phyloP scores from a whole-genome alignment of 2,113 vertebrate species.

The Stegastes partitus region DNA sequence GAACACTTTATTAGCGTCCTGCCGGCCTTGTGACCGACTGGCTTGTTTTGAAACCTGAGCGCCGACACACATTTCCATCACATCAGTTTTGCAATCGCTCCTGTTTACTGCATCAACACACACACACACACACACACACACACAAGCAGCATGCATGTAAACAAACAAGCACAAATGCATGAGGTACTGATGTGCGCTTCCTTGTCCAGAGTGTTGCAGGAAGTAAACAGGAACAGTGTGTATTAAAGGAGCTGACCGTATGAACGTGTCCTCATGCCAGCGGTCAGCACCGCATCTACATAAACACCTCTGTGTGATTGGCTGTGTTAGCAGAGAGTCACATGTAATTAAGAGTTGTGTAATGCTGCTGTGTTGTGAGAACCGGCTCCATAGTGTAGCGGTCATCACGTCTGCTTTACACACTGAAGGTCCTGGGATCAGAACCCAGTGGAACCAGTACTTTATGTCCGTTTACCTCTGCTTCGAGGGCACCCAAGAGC shows the following conservation, averaged over 20 bases:
- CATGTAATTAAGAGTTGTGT: too few species aligned
- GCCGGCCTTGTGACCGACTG: constrained; percentile 40
- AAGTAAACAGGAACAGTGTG: neutral
- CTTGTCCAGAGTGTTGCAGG: neutral
- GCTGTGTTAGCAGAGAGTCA: too few species aligned
- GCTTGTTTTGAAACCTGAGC: constrained; percentile 79
- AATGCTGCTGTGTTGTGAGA: too few species aligned
- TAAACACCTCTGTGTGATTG: too few species aligned
- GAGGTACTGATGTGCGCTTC: neutral
- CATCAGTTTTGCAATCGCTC: constrained; percentile 64
- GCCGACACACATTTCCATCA: constrained; percentile 47
- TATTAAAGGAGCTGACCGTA: neutral
- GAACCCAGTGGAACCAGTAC: too few species aligned
- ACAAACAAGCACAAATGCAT: constrained; percentile 6
- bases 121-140: neutral
- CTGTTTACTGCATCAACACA: constrained; percentile 51
- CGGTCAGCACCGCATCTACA: too few species aligned
- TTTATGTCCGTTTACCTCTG: too few species aligned
- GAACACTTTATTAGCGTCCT: neutral
- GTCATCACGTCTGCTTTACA: too few species aligned
- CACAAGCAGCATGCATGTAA: constrained; percentile 16
- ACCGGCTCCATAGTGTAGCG: too few species aligned
- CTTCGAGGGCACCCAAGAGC: too few species aligned
- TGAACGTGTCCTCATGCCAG: too few species aligned
- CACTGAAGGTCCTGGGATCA: too few species aligned